phyloP scores from a whole-genome alignment of 2,797 vertebrate species.

The Enteromius treurensis region DNA sequence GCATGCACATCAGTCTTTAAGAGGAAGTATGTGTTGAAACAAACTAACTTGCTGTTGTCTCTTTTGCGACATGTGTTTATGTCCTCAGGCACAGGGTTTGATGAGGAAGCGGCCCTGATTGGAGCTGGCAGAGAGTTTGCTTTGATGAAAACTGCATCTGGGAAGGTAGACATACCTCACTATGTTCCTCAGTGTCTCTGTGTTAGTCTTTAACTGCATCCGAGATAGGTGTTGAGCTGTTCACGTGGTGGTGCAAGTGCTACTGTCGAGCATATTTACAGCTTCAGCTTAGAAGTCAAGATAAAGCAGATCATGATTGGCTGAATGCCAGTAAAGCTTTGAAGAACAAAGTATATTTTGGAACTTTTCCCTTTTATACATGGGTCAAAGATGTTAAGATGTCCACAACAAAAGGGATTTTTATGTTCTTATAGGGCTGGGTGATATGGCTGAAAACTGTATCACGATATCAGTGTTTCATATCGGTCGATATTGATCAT shows the following conservation, averaged over 20 bases:
- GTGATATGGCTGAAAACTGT: no score
- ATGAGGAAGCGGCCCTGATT: constrained; percentile 95
- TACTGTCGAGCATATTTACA: background rate
- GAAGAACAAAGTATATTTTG: background rate
- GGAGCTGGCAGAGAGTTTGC: constrained; percentile 98
- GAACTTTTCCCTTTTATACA: background rate
- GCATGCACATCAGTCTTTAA: background rate
- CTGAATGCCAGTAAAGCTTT: background rate
- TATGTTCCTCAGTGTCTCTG: background rate
- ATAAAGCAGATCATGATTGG: background rate
- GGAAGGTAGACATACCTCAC: constrained; percentile 84
- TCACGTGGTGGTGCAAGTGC: background rate
- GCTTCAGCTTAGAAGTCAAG: background rate
- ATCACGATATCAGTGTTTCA: no score
- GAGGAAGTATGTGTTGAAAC: background rate
- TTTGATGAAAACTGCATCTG: constrained; percentile 96
- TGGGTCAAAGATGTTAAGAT: background rate
- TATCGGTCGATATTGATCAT: no score
- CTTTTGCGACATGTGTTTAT: constrained; percentile 45
- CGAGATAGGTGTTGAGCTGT: background rate
- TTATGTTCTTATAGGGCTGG: no score
- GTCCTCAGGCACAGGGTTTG: constrained; percentile 92
- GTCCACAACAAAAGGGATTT: no score
- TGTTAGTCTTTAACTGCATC: background rate
- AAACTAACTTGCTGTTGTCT: constrained; percentile 22